These are phyloP conservation scores for Crocodylus rhombifer DNA, from an alignment of 2,797 vertebrate genomes.

Conservation along the genomic window DNA sequence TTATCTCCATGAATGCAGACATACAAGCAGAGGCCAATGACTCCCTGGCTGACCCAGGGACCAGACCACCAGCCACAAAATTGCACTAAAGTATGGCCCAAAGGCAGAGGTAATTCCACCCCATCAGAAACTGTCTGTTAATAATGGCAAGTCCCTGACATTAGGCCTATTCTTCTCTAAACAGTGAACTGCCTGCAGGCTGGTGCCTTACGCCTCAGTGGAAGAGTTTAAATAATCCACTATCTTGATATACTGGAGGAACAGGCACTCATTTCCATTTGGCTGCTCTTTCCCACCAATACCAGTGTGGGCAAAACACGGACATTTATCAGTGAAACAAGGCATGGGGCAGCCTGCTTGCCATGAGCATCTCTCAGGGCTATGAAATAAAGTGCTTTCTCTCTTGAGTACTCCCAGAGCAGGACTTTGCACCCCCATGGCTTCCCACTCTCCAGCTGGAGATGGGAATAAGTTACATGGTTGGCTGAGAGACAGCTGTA, in stretches of 20 bases:
- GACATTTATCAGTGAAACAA: not conserved
- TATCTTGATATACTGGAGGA: not conserved
- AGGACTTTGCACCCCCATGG: not conserved
- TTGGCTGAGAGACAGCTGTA: not conserved
- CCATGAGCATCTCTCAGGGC: not conserved
- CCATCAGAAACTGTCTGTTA: not conserved
- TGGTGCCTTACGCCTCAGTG: not conserved
- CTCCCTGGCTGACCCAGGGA: not conserved
- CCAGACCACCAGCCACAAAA: not conserved
- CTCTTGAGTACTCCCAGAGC: not conserved
- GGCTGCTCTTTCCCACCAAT: not conserved
- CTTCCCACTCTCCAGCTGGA: not conserved
- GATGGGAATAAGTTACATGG: not conserved
- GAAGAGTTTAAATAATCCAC: not conserved
- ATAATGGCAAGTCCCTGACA: not conserved
- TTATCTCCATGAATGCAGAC: not conserved
- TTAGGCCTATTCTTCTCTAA: not conserved
- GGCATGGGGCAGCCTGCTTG: constrained; percentile 16
- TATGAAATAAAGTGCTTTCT: not conserved
- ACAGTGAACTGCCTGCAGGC: not conserved
- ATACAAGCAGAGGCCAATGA: not conserved
- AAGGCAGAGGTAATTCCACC: not conserved
- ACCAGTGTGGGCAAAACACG: not conserved
- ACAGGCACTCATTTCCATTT: not conserved
- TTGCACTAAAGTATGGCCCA: constrained; percentile 15